phyloP scores from a whole-genome alignment of 2,113 vertebrate genomes.

The Terrapene triunguis region DNA sequence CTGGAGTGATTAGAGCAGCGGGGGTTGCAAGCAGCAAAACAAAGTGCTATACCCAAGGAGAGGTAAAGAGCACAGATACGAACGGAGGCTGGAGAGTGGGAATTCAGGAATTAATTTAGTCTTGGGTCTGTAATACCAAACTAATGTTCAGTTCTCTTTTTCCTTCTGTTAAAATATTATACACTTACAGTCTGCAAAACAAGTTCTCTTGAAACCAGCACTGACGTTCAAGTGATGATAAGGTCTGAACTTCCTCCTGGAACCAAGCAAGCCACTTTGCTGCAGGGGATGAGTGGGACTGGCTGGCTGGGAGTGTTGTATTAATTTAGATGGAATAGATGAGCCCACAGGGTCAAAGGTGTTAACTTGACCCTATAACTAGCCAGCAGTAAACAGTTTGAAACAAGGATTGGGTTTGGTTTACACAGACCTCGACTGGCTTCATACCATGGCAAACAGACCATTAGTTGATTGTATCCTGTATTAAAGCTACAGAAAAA shows the following conservation, averaged over 20 bases:
- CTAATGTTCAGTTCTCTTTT: neutral
- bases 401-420: neutral
- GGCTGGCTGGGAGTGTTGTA: neutral
- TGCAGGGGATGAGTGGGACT: neutral
- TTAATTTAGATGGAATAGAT: neutral
- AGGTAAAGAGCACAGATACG: fast-evolving
- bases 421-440: neutral
- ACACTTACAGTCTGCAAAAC: neutral
- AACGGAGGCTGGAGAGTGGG: neutral
- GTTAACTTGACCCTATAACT: neutral
- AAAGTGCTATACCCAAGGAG: neutral
- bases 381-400: neutral
- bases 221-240: neutral
- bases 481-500: neutral
- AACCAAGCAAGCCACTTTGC: neutral
- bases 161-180: neutral
- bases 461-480: neutral
- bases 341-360: neutral
- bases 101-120: neutral
- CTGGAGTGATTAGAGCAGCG: neutral
- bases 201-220: neutral
- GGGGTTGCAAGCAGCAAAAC: neutral
- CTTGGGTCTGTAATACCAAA: neutral
- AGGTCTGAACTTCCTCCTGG: neutral
- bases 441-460: neutral